A percentile compares a stretch with the other conserved stretches of the same genome.
Evolutionary conservation across 2,113 vertebrate species (phyloP).

Genomic region (Strigops habroptila): DNA sequence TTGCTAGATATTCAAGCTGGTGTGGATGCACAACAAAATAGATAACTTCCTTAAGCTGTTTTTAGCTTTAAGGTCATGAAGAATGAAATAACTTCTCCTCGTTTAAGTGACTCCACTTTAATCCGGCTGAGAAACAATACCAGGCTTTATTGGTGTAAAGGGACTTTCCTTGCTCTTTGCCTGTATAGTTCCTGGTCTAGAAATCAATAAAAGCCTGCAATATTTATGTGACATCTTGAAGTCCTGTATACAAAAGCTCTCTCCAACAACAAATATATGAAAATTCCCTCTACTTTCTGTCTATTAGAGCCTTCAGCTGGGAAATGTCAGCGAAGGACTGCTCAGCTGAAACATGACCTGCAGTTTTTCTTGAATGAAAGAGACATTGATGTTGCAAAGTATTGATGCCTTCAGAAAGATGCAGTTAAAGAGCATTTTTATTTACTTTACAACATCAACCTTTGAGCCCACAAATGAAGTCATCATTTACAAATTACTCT

Average conservation of each 20-base stretch:
- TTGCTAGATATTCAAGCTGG: background rate
- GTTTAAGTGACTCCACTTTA: background rate
- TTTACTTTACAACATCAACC: background rate
- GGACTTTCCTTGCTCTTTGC: background rate
- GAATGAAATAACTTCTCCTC: background rate
- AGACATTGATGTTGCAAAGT: background rate
- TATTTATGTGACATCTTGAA: conserved; percentile 36
- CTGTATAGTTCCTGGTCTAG: background rate
- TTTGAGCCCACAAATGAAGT: background rate
- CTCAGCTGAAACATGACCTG: background rate
- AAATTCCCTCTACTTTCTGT: background rate
- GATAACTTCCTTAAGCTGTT: background rate
- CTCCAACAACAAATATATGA: background rate
- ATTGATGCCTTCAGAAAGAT: background rate
- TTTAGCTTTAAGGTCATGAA: background rate
- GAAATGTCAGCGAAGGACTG: background rate
- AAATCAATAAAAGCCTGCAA: conserved; percentile 22
- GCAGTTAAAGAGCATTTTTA: background rate
- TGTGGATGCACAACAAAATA: background rate
- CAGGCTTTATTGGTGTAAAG: background rate
- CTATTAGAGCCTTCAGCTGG: background rate
- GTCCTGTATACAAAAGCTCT: background rate
- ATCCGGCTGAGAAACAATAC: background rate
- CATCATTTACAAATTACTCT: background rate
- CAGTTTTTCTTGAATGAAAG: conserved; percentile 19